These are phyloP conservation scores for Hybognathus amarus DNA, from an alignment of 2,797 vertebrate genomes.

Conservation along the genomic window DNA sequence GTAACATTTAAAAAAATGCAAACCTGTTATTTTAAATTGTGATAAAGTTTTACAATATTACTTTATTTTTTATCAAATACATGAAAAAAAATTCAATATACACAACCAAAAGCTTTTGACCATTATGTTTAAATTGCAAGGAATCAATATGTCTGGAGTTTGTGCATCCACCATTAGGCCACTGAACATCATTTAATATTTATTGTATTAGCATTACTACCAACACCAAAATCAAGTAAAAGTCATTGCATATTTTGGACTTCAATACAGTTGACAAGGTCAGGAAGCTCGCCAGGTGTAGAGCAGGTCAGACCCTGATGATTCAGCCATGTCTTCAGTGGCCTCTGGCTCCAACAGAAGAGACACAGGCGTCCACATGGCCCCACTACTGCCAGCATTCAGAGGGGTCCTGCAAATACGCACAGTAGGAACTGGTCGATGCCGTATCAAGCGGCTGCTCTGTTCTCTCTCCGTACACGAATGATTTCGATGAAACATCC, in stretches of 20 bases:
- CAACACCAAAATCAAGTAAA: background rate
- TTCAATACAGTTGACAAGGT: background rate
- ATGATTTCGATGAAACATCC: background rate
- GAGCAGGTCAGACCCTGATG: conserved; percentile 88
- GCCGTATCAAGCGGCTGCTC: too few relatives aligned
- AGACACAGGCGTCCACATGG: conserved; percentile 90
- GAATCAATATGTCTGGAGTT: background rate
- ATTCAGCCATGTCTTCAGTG: conserved; percentile 85
- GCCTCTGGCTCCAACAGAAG: conserved; percentile 95
- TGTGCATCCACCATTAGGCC: background rate
- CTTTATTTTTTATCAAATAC: background rate
- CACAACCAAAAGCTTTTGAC: background rate
- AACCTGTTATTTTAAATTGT: background rate
- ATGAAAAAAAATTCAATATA: background rate
- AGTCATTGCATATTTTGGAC: background rate
- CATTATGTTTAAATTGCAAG: background rate
- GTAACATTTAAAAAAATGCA: background rate
- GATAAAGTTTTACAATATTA: background rate
- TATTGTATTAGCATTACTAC: background rate
- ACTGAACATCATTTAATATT: background rate
- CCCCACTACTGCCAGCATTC: conserved; percentile 95
- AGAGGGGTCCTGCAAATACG: conserved; percentile 85
- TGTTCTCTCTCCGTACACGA: background rate
- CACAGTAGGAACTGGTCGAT: background rate
- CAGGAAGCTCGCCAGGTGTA: conserved; percentile 85